Evolutionary conservation across 2,113 vertebrate genomes (phyloP).

Genomic region (Oxyruncus cristatus): DNA sequence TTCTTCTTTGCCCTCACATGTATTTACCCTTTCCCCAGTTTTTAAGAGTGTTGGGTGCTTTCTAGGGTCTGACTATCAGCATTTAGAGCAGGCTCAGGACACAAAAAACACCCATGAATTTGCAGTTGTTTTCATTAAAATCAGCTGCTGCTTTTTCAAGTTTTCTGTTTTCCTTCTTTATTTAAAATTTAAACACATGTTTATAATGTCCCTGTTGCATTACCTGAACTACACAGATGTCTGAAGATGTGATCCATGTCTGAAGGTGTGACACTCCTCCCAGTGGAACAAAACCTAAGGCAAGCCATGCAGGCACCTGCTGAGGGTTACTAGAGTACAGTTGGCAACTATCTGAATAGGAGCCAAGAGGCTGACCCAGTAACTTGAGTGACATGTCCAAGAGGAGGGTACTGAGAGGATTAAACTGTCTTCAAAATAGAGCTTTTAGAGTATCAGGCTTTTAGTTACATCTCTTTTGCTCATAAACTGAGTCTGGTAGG

Average conservation of each 20-base stretch:
- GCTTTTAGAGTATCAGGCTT: not conserved
- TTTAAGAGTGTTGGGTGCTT: not conserved
- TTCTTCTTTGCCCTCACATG: not conserved
- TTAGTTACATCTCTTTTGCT: not conserved
- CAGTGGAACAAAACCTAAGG: not conserved
- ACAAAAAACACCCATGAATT: not conserved
- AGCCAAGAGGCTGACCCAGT: not conserved
- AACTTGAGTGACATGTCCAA: not conserved
- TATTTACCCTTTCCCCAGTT: not conserved
- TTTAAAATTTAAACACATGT: not conserved
- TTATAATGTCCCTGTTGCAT: not conserved
- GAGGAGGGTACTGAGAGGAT: not conserved
- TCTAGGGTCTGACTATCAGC: not conserved
- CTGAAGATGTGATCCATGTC: not conserved
- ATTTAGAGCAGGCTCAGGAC: not conserved
- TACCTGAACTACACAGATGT: not conserved
- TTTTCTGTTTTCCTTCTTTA: not conserved
- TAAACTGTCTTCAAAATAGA: not conserved
- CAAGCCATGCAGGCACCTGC: not conserved
- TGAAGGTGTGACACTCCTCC: not conserved
- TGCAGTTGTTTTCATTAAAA: not conserved
- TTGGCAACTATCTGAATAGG: not conserved
- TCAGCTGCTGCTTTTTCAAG: not conserved
- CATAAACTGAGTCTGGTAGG: not conserved
- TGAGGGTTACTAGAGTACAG: not conserved